phyloP scores from a whole-genome alignment of 2,113 vertebrate genomes.

The Arenaria interpres region DNA sequence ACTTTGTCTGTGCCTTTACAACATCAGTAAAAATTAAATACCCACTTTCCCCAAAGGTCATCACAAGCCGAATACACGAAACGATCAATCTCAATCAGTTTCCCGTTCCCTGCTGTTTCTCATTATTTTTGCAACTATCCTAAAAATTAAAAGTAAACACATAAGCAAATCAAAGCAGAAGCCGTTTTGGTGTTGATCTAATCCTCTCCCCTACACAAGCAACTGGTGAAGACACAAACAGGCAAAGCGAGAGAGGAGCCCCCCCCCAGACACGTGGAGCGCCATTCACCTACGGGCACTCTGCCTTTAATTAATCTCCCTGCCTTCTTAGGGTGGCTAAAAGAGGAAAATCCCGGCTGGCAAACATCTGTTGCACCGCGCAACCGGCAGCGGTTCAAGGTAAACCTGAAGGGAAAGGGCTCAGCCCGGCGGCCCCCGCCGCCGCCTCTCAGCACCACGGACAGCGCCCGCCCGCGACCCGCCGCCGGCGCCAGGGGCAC shows the following conservation, averaged over 20 bases:
- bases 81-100: conserved; percentile 34
- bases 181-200: background rate
- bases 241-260: background rate
- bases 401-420: background rate
- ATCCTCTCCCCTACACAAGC: background rate
- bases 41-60: conserved; percentile 49
- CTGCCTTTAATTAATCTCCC: conserved; percentile 47
- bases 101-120: background rate
- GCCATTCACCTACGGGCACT: background rate
- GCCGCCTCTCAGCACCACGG: conserved; percentile 66
- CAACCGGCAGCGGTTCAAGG: background rate
- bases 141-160: conserved; percentile 46
- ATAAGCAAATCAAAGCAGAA: background rate
- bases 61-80: background rate
- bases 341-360: conserved; percentile 7
- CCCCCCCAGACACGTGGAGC: background rate
- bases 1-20: conserved; percentile 58
- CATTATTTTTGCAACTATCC: conserved; percentile 29
- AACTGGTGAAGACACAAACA: background rate
- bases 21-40: conserved; percentile 67
- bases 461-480: background rate
- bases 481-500: background rate
- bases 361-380: conserved; percentile 28
- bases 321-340: conserved; percentile 29
- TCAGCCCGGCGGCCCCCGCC: rapidly evolving